These are phyloP conservation scores for Panthera leo DNA, from an alignment of 2,113 vertebrate genomes.

Conservation along the genomic window DNA sequence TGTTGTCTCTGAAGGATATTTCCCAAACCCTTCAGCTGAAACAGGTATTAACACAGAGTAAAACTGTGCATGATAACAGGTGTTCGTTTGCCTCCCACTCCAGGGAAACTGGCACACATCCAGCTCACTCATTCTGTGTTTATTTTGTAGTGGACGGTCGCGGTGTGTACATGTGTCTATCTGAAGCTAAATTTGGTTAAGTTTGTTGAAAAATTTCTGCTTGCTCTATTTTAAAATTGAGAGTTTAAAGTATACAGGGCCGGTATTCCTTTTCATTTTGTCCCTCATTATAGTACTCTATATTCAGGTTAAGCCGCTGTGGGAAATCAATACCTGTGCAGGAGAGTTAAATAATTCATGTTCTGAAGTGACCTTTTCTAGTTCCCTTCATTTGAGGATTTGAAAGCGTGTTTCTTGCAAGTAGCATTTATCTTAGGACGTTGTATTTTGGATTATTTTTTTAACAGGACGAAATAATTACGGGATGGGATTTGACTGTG, in stretches of 20 bases:
- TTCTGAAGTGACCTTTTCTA: constrained; percentile 16
- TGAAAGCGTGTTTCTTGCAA: background rate
- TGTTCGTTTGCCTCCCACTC: background rate
- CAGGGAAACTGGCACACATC: background rate
- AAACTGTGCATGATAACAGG: background rate
- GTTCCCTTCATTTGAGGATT: constrained; percentile 4
- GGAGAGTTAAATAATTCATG: constrained; percentile 53
- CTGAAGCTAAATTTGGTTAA: background rate
- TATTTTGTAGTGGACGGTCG: background rate
- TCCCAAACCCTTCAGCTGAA: background rate
- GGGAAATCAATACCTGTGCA: constrained; percentile 41
- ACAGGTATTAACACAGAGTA: background rate
- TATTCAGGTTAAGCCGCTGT: constrained; percentile 4
- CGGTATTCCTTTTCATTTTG: constrained; percentile 6
- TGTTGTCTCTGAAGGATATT: background rate
- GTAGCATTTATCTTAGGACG: background rate
- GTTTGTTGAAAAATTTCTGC: constrained; percentile 34
- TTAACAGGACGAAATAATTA: background rate
- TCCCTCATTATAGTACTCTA: background rate
- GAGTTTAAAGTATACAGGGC: background rate
- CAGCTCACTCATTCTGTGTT: background rate
- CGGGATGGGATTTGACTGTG: background rate
- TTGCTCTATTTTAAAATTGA: background rate
- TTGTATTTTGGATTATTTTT: background rate
- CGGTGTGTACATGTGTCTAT: background rate